These are phyloP conservation scores for Gastracanthus pulcherrimus DNA, from an alignment of 2,888 invertebrate genomes.

Conservation along the genomic window DNA sequence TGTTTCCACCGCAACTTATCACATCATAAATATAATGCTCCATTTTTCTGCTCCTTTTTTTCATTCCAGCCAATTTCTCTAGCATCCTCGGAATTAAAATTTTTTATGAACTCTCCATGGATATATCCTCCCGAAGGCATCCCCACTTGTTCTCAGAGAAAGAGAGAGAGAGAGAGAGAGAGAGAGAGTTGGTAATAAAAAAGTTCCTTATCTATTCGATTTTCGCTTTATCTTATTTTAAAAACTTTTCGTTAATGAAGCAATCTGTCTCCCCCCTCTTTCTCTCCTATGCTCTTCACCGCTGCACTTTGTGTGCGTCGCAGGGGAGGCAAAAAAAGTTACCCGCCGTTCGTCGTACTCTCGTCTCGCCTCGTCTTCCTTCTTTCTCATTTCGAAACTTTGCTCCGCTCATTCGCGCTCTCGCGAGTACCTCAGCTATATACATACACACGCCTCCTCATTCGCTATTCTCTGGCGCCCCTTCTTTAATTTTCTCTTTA, in stretches of 20 bases:
- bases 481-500: slow-evolving; percentile 44
- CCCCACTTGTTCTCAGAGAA: slow-evolving; percentile 3
- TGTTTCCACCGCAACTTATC: too few species aligned
- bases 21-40: too few species aligned
- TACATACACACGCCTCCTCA: slow-evolving; percentile 13
- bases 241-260: slow-evolving; percentile 57
- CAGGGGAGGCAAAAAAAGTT: slow-evolving; percentile 27
- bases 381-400: slow-evolving; percentile 17
- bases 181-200: slow-evolving; percentile 28
- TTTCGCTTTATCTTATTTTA: slow-evolving; percentile 53
- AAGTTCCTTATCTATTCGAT: slow-evolving; percentile 43
- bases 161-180: too few species aligned
- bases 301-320: too few species aligned
- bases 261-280: slow-evolving; percentile 55
- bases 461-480: slow-evolving; percentile 1
- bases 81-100: slow-evolving; percentile 44
- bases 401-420: neutral
- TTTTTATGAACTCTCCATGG: slow-evolving; percentile 38
- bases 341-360: neutral
- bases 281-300: too few species aligned
- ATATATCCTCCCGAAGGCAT: neutral
- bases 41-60: neutral
- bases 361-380: neutral
- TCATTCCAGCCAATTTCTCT: slow-evolving; percentile 26
- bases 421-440: neutral